A percentile compares a stretch with the other conserved stretches of the same genome.
Conservation (phyloP, 2,113 vertebrate species). For the Pollimyrus isidori region DNA sequence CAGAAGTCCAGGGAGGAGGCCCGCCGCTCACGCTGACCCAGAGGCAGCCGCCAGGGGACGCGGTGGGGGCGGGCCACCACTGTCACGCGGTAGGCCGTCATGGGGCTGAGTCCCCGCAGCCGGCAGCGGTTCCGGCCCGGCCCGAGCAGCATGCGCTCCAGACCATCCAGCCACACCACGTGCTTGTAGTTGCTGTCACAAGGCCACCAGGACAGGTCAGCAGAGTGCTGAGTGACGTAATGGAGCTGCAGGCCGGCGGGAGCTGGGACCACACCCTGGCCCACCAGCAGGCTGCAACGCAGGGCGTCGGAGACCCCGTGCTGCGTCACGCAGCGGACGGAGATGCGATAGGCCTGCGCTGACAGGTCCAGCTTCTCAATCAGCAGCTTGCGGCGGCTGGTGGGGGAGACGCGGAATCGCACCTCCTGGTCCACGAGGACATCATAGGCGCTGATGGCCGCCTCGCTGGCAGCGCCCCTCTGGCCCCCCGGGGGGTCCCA, state of each 20-base stretch:
- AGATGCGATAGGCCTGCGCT: constrained; percentile 77
- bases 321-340: constrained; percentile 76
- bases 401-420: constrained; percentile 66
- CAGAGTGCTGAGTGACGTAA: constrained; percentile 78
- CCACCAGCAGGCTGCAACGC: constrained; percentile 85
- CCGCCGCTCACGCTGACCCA: constrained; percentile 81
- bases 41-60: constrained; percentile 93
- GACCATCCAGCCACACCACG: constrained; percentile 81
- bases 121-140: constrained; percentile 77
- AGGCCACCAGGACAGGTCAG: constrained; percentile 87
- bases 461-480: constrained; percentile 59
- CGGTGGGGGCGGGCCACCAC: constrained; percentile 87
- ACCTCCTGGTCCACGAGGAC: constrained; percentile 83
- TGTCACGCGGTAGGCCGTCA: constrained; percentile 80
- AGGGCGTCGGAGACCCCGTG: constrained; percentile 81
- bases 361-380: constrained; percentile 88
- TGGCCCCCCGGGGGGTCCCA: constrained; percentile 76
- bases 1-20: constrained; percentile 88
- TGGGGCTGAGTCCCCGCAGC: constrained; percentile 80
- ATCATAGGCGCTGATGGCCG: constrained; percentile 77
- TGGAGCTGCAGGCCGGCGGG: constrained; percentile 81
- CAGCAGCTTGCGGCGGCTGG: constrained; percentile 77
- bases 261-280: constrained; percentile 83
- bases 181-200: constrained; percentile 96
- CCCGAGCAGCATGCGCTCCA: constrained; percentile 73